Percentiles rank a stretch among this genome's conserved stretches.
Evolutionary conservation across 2,797 vertebrate genomes (phyloP).

Genomic region (Chelon labrosus): DNA sequence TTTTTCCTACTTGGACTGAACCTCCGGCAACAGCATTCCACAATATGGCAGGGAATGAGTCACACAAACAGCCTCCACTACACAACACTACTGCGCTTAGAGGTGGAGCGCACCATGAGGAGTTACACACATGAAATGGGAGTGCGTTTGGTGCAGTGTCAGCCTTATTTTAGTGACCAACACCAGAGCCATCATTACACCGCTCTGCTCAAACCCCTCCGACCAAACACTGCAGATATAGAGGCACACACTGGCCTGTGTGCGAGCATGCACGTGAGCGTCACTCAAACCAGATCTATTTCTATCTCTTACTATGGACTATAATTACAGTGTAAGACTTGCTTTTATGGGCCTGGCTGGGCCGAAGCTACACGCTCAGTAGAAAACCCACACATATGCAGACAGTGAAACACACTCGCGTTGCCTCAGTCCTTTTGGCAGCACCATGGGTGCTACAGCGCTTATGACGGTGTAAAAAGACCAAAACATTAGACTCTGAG

Average conservation of each 20-base stretch:
- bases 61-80: constrained; percentile 5
- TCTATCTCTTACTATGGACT: constrained; percentile 72
- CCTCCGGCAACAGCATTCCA: constrained; percentile 2
- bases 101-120: constrained; percentile 30
- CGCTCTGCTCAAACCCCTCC: constrained; percentile 32
- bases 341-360: constrained; percentile 69
- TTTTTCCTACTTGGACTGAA: neutral
- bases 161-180: constrained; percentile 66
- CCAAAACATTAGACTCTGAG: constrained; percentile 33
- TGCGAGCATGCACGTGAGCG: constrained; percentile 46
- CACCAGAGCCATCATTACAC: constrained; percentile 62
- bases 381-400: constrained; percentile 42
- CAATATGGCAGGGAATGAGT: constrained; percentile 15
- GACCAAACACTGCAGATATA: constrained; percentile 28
- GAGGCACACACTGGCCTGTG: constrained; percentile 26
- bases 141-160: constrained; percentile 46
- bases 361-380: constrained; percentile 37
- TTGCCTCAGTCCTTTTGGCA: constrained; percentile 52
- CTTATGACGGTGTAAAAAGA: constrained; percentile 46
- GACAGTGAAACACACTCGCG: constrained; percentile 15
- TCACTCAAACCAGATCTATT: constrained; percentile 81
- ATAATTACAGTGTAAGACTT: constrained; percentile 76
- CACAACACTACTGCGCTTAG: neutral
- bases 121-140: constrained; percentile 52
- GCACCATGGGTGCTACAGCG: constrained; percentile 15